Evolutionary conservation across 2,888 invertebrate species (phyloP).

Genomic region (Amphipoea lucens): DNA sequence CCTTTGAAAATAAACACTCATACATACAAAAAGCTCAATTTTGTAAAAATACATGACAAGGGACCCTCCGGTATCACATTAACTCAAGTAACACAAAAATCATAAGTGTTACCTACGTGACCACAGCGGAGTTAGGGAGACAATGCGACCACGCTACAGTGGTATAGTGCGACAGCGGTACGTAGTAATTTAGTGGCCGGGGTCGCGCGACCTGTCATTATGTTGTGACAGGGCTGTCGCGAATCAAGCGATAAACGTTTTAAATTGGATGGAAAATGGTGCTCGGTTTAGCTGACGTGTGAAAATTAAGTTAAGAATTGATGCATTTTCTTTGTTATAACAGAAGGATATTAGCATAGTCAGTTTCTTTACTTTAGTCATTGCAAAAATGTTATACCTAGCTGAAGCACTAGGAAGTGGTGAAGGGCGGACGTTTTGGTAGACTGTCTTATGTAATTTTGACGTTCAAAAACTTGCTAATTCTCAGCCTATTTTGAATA

Average conservation of each 20-base stretch:
- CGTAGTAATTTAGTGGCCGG: slow-evolving; percentile 80
- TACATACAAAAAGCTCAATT: neutral
- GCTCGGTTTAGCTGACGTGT: neutral
- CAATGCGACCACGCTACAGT: slow-evolving; percentile 24
- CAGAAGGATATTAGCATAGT: neutral
- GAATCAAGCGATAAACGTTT: slow-evolving; percentile 20
- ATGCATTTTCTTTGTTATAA: neutral
- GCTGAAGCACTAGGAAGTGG: too few relatives aligned
- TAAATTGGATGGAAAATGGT: slow-evolving; percentile 15
- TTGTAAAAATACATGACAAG: neutral
- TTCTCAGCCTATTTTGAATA: too few relatives aligned
- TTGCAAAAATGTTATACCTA: neutral
- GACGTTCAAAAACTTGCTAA: too few relatives aligned
- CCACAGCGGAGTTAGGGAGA: slow-evolving; percentile 38
- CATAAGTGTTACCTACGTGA: slow-evolving; percentile 47
- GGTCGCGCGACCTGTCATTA: slow-evolving; percentile 81
- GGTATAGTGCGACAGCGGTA: slow-evolving; percentile 58
- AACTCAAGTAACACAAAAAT: slow-evolving; percentile 30
- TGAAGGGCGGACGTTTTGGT: too few relatives aligned
- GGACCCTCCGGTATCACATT: slow-evolving; percentile 6
- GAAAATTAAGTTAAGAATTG: neutral
- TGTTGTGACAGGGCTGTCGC: slow-evolving; percentile 69
- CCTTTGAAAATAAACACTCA: neutral
- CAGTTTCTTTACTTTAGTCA: neutral
- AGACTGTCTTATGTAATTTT: too few relatives aligned